Evolutionary conservation across 53 echinoderm and acorn worm species (phyloP), one percentile per base, ranked within the genome.

Genomic region (Actinopyga echinites): DNA sequence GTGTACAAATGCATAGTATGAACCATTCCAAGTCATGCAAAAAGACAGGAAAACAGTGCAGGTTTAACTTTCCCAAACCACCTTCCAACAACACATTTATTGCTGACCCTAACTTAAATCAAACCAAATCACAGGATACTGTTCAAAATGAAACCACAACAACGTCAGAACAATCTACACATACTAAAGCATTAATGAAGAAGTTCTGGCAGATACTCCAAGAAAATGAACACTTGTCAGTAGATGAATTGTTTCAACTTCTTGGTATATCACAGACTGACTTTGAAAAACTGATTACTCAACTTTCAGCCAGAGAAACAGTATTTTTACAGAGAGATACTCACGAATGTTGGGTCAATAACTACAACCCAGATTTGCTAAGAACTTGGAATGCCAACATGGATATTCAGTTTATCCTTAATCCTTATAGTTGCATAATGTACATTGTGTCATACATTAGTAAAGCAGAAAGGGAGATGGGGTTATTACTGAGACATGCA

Each of bases 351-450:
- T 53, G 83, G 65, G 75, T 90, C 19, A 90, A 87, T 67, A 36
- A 30, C 13, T 90, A 90, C 60, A 87, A 90, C 33, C 56, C 87
- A 17, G 71, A 73, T 56, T 34, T 90, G n/a, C 10, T 90, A 31
- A 38, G 54, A 57, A 57, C 65, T 19, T 90, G 93, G 93, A 83
- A 93, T 83, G 93, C 89, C 5, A 93, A 93, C 73, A 69, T 62
- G 54, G 89, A 92, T 44, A 92, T 92, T 13, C 92, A 92, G 78
- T 86, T 54, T 82, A 59, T 93, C 20, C 22, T 83, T 29, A 85
- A 84, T 87, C 69, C 80, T 12, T 93, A 87, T 30, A 69, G 90
- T 36, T 93, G 93, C 74, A 59, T 69, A 21, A 73, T 73, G 74
- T 93, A 90, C 37, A 80, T 93, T 28, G 65, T 90, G 0, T 58